Conservation (phyloP, 2,888 invertebrate genomes). For the Trachelus troglodyta region DNA sequence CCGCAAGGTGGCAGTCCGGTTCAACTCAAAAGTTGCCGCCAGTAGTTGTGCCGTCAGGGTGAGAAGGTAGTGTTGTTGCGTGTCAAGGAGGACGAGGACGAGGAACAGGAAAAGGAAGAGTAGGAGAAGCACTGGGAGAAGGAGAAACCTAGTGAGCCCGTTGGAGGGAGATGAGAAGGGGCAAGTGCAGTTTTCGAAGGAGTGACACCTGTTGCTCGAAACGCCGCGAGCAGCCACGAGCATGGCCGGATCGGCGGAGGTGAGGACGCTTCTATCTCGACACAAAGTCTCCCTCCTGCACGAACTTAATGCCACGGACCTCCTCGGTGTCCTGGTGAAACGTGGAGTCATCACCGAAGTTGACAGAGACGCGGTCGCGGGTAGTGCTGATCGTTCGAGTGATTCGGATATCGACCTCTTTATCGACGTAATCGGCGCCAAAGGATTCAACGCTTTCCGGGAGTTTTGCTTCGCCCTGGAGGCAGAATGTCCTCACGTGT, state of each 20-base stretch:
- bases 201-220: constrained; percentile 52
- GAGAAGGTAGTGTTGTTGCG: too few species aligned
- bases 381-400: constrained; percentile 42
- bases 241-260: constrained; percentile 70
- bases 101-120: constrained; percentile 19
- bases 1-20: too few species aligned
- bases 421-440: constrained; percentile 53
- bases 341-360: constrained; percentile 74
- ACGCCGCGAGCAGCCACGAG: constrained; percentile 60
- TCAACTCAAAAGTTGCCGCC: too few species aligned
- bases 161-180: constrained; percentile 5
- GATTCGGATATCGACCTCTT: constrained; percentile 54
- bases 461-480: constrained; percentile 57
- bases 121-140: constrained; percentile 22
- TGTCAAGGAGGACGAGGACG: constrained; percentile 27
- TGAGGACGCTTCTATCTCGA: constrained; percentile 73
- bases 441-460: constrained; percentile 56
- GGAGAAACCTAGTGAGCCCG: constrained; percentile 15
- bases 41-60: too few species aligned
- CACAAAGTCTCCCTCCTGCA: constrained; percentile 74
- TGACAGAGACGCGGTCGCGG: constrained; percentile 69
- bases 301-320: constrained; percentile 73
- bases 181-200: constrained; percentile 34
- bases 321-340: constrained; percentile 74
- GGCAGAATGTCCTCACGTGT: constrained; percentile 54